phyloP scores from a whole-genome alignment of 2,113 vertebrate genomes.

The Polypterus senegalus region DNA sequence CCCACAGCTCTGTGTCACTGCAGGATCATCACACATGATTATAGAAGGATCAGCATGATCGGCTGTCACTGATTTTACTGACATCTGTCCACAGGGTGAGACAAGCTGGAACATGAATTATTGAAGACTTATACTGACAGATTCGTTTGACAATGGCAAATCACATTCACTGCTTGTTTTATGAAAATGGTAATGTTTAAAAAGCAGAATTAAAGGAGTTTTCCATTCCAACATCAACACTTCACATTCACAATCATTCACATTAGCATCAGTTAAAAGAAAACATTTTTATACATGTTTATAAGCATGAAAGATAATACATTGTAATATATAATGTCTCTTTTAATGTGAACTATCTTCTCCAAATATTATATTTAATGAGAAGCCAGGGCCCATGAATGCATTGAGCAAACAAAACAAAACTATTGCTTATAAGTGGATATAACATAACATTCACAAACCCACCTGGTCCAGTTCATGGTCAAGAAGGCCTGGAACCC shows the following conservation, averaged over 20 bases:
- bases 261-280: background rate
- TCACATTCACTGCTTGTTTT: background rate
- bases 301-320: no score
- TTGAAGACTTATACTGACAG: slow-evolving; percentile 55
- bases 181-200: background rate
- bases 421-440: no score
- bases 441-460: no score
- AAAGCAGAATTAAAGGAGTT: background rate
- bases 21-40: slow-evolving; percentile 61
- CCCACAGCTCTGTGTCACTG: slow-evolving; percentile 47
- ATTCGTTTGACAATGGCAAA: slow-evolving; percentile 41
- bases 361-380: background rate
- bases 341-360: background rate
- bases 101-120: slow-evolving; percentile 73
- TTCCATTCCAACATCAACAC: no score
- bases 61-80: slow-evolving; percentile 79
- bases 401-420: no score
- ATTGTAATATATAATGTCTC: background rate
- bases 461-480: no score
- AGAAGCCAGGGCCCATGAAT: no score
- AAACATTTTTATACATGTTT: background rate
- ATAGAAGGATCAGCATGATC: slow-evolving; percentile 69
- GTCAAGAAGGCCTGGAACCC: no score
- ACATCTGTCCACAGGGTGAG: slow-evolving; percentile 82
- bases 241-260: background rate